Evolutionary conservation across 1,140 invertebrate genomes (phyloP).

Genomic region (Galleria mellonella): DNA sequence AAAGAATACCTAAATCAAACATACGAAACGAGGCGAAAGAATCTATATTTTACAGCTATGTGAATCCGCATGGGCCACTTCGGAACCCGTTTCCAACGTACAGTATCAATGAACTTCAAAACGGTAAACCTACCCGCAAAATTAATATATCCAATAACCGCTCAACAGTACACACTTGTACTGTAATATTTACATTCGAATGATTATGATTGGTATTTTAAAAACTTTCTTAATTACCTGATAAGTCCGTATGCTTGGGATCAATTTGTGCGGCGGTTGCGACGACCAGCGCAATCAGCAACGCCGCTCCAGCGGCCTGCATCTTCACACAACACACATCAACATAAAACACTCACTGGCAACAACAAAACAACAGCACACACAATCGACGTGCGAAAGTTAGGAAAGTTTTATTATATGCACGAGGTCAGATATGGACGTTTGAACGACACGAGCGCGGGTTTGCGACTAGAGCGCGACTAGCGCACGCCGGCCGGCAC

Average conservation of each 20-base stretch:
- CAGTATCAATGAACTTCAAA: not conserved
- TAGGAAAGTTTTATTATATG: constrained; percentile 56
- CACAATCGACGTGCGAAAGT: constrained; percentile 24
- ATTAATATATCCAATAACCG: too few species aligned
- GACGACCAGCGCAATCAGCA: constrained; percentile 47
- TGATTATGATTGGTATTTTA: too few species aligned
- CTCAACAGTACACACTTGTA: too few species aligned
- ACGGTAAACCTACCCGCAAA: not conserved
- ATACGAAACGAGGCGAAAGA: not conserved
- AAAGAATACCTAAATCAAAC: too few species aligned
- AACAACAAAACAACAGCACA: constrained; percentile 7
- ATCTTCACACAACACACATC: constrained; percentile 60
- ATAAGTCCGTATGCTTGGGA: constrained; percentile 44
- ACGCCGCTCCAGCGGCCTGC: constrained; percentile 62
- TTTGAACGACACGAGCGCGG: constrained; percentile 18
- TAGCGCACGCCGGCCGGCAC: constrained; percentile 9
- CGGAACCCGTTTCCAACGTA: not conserved
- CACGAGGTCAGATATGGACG: constrained; percentile 15
- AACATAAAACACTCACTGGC: constrained; percentile 47
- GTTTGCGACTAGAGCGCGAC: constrained; percentile 30
- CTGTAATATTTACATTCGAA: too few species aligned
- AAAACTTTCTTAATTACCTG: constrained; percentile 29
- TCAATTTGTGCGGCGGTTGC: constrained; percentile 42
- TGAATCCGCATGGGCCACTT: too few species aligned
- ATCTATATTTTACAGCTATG: not conserved